Base-by-base conservation (phyloP, 2,113 vertebrate species). In the Brachionichthys hirsutus region DNA sequence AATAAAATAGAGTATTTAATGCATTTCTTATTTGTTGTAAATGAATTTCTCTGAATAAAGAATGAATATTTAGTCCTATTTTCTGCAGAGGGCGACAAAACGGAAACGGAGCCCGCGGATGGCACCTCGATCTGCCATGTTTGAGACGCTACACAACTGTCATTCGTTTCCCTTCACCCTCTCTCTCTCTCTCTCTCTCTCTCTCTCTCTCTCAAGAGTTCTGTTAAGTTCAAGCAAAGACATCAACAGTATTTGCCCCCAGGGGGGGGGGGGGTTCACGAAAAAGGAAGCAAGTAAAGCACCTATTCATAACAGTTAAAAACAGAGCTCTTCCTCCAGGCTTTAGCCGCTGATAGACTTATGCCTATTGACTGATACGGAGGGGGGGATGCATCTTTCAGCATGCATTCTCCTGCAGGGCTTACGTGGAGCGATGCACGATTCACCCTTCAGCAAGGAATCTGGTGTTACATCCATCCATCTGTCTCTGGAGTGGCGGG, bases 371-470 rank as follows among this genome's bases (percentile, higher is more conserved):
- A 85, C 79, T 88, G 85, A 89, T 85, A 83, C 81, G 80, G 77
- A 71, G 82, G 80, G 76, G 84, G 82, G 59, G n/a, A n/a, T n/a
- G n/a, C 63, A 79, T 91, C 90, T 90, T 88, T 91, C 89, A 91
- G 81, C 85, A 40, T 62, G 54, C 63, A 74, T 81, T 87, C 80
- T 76, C 75, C 77, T 78, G 71, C 22, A 48, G 81, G 87, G 82
- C 85, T 88, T 83, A 83, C 73, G 82, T 66, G 73, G 70, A 56
- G 61, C 85, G 61, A 87, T 50, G 16, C 35, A 82, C 74, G 80
- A 83, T 85, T 83, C 65, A 22, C 52, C 70, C 76, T 83, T 82
- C 76, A 84, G 63, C 17, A 43, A 59, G 67, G 54, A 72, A 85
- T 64, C 62, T 72, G 67, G 20, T 73, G 54, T 76, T 75, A 56